phyloP scores from a whole-genome alignment of 2,888 invertebrate species.

The Matsumyia berberina region DNA sequence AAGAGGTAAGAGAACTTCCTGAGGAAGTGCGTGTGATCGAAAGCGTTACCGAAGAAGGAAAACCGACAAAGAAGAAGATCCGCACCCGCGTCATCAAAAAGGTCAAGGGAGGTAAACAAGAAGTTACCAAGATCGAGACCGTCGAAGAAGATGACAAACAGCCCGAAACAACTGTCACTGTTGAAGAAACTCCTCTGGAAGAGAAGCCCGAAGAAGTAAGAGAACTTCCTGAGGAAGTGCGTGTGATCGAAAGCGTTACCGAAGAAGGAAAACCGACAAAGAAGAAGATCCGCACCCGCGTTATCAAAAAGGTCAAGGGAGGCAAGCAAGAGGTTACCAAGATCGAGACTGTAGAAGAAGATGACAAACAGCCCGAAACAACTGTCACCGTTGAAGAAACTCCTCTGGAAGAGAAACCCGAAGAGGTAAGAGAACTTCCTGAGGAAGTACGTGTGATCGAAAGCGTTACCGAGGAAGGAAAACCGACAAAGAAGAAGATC shows the following conservation, averaged over 20 bases:
- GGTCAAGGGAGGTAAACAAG: conserved; percentile 78
- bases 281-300: conserved; percentile 35
- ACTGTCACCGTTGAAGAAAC: conserved; percentile 25
- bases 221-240: conserved; percentile 80
- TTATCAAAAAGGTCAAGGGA: conserved; percentile 39
- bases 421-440: conserved; percentile 16
- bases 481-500: conserved; percentile 24
- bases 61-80: conserved; percentile 80
- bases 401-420: conserved; percentile 21
- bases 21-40: conserved; percentile 78
- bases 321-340: conserved; percentile 48
- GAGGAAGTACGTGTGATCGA: conserved; percentile 25
- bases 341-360: conserved; percentile 43
- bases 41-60: conserved; percentile 79
- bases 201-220: conserved; percentile 79
- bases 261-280: conserved; percentile 44
- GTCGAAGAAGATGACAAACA: conserved; percentile 81
- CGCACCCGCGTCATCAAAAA: conserved; percentile 82
- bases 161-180: conserved; percentile 81
- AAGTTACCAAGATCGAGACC: conserved; percentile 81
- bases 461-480: conserved; percentile 11
- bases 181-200: conserved; percentile 80
- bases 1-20: conserved; percentile 77
- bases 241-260: conserved; percentile 80
- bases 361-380: conserved; percentile 37